phyloP scores from a whole-genome alignment of 2,113 vertebrate genomes.

The Phyllopteryx taeniolatus region DNA sequence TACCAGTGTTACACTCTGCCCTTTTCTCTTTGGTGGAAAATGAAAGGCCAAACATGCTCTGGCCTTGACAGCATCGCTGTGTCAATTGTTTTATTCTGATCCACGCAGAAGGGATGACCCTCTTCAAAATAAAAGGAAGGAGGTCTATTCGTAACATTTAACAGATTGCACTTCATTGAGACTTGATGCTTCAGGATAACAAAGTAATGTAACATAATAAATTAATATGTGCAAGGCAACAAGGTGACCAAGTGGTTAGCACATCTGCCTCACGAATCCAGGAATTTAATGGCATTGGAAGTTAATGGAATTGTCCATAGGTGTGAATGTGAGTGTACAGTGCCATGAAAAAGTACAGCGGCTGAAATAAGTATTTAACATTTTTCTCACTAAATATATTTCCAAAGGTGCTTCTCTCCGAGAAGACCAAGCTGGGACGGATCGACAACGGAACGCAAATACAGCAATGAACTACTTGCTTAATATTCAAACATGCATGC shows the following conservation, averaged over 20 bases:
- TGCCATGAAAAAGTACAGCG: no score
- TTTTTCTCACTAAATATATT: no score
- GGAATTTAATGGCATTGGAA: no score
- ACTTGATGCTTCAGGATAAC: slow-evolving; percentile 12
- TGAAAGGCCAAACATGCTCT: slow-evolving; percentile 53
- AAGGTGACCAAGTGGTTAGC: not conserved
- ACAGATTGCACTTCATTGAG: not conserved
- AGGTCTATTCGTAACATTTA: slow-evolving; percentile 16
- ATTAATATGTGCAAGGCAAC: not conserved
- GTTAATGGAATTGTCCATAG: no score
- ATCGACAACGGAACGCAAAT: no score
- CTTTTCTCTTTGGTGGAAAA: slow-evolving; percentile 53
- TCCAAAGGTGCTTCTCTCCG: no score
- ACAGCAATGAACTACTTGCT: no score
- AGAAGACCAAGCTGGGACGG: no score
- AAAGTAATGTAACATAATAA: not conserved
- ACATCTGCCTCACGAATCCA: not conserved
- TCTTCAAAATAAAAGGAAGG: slow-evolving; percentile 16
- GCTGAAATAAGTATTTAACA: no score
- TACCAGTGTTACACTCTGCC: slow-evolving; percentile 59
- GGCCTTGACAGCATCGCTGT: slow-evolving; percentile 40
- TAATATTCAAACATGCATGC: no score
- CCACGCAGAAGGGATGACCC: slow-evolving; percentile 17
- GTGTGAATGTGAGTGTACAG: no score
- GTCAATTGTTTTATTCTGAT: slow-evolving; percentile 42